These are phyloP conservation scores for Megaustenia siamemsis DNA, from an alignment of 2,888 invertebrate genomes.

Conservation along the genomic window DNA sequence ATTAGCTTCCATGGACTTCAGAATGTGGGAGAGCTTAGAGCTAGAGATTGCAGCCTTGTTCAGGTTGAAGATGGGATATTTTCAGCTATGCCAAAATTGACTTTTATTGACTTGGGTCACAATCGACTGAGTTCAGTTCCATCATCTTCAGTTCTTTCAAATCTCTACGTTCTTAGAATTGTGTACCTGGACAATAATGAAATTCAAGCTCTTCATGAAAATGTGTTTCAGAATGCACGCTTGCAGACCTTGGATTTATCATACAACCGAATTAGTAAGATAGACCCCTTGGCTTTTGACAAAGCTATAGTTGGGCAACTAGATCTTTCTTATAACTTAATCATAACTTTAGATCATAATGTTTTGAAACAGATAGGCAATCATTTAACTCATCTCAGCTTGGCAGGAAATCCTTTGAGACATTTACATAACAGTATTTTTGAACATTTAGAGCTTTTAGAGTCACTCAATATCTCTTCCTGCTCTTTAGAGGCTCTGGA, in stretches of 20 bases:
- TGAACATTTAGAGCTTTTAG: constrained; percentile 63
- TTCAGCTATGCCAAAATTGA: constrained; percentile 58
- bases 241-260: constrained; percentile 66
- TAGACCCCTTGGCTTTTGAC: constrained; percentile 60
- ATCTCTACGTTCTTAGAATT: constrained; percentile 60
- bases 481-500: constrained; percentile 63
- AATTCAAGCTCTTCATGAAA: constrained; percentile 58
- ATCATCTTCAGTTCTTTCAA: constrained; percentile 58
- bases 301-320: constrained; percentile 62
- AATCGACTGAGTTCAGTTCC: constrained; percentile 67
- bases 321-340: constrained; percentile 68
- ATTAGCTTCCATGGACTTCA: constrained; percentile 64
- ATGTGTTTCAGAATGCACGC: constrained; percentile 66
- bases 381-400: constrained; percentile 62
- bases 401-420: constrained; percentile 66
- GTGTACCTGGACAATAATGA: constrained; percentile 66
- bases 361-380: constrained; percentile 64
- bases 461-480: constrained; percentile 67
- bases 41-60: constrained; percentile 64
- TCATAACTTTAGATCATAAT: constrained; percentile 57
- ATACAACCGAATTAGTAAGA: constrained; percentile 63
- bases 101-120: constrained; percentile 64
- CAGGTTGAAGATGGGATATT: constrained; percentile 66
- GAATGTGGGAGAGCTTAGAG: constrained; percentile 61
- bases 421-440: constrained; percentile 61